Percentiles rank a stretch among this genome's conserved stretches.
Evolutionary conservation across 2,113 vertebrate genomes (phyloP).

Genomic region (Oncorhynchus tshawytscha): DNA sequence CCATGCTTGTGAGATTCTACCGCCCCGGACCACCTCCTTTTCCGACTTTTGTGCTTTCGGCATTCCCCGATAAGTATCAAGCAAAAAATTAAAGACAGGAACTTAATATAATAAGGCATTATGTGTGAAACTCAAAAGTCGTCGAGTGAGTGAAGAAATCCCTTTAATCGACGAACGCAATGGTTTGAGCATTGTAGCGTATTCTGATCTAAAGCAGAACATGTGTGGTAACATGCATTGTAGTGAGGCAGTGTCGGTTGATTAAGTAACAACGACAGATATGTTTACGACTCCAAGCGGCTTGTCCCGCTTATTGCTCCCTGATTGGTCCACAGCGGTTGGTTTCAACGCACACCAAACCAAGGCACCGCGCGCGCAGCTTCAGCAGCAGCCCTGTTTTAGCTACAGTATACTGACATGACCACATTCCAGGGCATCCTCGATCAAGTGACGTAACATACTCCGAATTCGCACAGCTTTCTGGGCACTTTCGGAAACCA

Average conservation of each 20-base stretch:
- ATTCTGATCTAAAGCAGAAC: constrained; percentile 20
- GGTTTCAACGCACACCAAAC: neutral
- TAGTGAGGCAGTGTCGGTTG: constrained; percentile 4
- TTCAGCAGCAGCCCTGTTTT: neutral
- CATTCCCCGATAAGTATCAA: constrained; percentile 77
- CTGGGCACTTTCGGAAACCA: neutral
- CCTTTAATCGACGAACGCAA: constrained; percentile 29
- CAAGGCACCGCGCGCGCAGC: constrained; percentile 17
- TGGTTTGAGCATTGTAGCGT: constrained; percentile 62
- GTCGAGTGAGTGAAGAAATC: constrained; percentile 52
- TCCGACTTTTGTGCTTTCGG: constrained; percentile 77
- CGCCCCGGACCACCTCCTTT: constrained; percentile 78
- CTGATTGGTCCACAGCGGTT: constrained; percentile 54
- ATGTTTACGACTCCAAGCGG: constrained; percentile 8
- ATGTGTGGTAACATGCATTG: neutral
- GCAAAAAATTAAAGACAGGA: constrained; percentile 77
- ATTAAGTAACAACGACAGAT: constrained; percentile 34
- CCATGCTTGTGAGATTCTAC: constrained; percentile 73
- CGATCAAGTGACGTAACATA: constrained; percentile 18
- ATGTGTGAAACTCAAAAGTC: constrained; percentile 41
- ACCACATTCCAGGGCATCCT: constrained; percentile 32
- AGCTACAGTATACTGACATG: constrained; percentile 54
- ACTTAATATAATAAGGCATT: constrained; percentile 78
- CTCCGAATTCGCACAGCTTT: neutral
- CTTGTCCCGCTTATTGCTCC: constrained; percentile 27